Evolutionary conservation across 2,888 invertebrate species (phyloP).

Genomic region (Mamestra brassicae): DNA sequence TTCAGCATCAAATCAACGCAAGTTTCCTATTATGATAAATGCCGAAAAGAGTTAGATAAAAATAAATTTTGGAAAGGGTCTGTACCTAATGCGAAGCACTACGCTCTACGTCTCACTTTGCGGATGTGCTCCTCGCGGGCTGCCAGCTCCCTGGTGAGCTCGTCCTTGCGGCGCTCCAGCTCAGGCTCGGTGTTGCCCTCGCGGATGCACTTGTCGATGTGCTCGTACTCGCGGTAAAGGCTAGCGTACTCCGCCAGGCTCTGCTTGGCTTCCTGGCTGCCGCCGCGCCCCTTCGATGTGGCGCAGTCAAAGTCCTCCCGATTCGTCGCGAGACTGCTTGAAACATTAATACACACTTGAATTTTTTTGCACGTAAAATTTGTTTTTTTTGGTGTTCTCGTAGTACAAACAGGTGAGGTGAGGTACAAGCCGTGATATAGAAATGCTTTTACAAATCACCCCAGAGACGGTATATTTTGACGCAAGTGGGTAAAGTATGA

Average conservation of each 20-base stretch:
- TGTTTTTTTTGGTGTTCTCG: neutral
- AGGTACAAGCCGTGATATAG: too few species aligned
- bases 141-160: conserved; percentile 76
- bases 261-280: conserved; percentile 79
- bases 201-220: conserved; percentile 74
- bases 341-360: conserved; percentile 58
- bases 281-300: conserved; percentile 78
- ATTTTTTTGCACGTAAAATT: neutral
- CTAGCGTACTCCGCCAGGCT: conserved; percentile 82
- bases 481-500: too few species aligned
- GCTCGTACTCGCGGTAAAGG: conserved; percentile 82
- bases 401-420: neutral
- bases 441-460: too few species aligned
- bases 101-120: conserved; percentile 69
- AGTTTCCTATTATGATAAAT: neutral
- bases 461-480: too few species aligned
- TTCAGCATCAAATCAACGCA: neutral
- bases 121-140: conserved; percentile 80
- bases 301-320: conserved; percentile 80
- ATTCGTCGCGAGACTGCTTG: conserved; percentile 80
- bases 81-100: neutral
- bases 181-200: conserved; percentile 75
- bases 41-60: too few species aligned
- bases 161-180: conserved; percentile 76
- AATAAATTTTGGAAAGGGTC: neutral